Evolutionary conservation across 2,888 invertebrate genomes (phyloP), one percentile per base, ranked within the genome.

Genomic region (Eugnorisma glareosa): DNA sequence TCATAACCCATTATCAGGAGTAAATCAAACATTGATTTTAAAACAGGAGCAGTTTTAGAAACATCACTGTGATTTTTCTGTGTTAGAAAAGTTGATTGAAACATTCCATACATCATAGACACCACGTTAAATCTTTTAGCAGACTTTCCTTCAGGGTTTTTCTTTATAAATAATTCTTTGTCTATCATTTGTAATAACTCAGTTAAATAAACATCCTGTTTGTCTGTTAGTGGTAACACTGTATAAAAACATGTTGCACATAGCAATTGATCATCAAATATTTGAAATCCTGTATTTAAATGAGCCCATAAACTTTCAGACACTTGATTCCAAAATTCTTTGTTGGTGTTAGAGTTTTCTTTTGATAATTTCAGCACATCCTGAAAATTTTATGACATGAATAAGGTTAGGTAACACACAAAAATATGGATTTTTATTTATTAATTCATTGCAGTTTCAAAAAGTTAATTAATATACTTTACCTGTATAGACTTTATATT

Each of bases 51-150:
- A 57, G 93, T 63, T 78, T 78, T 83, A 37, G 78, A 40, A 51
- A 78, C n/a, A 70, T 89, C 78, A 63, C 88, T 78, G 10, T 73
- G 76, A 21, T 48, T 67, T 67, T 86, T 86, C 61, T 91, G 88
- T 69, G 83, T 86, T 8, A 96, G 85, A 86, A 92, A 95, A 84
- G 93, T 89, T 66, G 96, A 96, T 85, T 97, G 96, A 83, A 95
- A 95, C 82, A 96, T 87, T 72, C 97, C 97, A 92, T 96, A 96
- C 88, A 95, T 94, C n/a, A 96, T 83, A 64, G 95, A 94, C 37
- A 94, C 89, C 35, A 90, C 91, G 82, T 89, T 88, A 43, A 87
- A 87, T 67, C 89, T 92, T 70, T 88, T 89, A 31, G 73, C 71
- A 59, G 86, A 88, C 24, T 89, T 48, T 73, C 81, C 35, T 81